Base-by-base conservation (phyloP, 2,888 invertebrate species). In the Coremacera marginata region DNA sequence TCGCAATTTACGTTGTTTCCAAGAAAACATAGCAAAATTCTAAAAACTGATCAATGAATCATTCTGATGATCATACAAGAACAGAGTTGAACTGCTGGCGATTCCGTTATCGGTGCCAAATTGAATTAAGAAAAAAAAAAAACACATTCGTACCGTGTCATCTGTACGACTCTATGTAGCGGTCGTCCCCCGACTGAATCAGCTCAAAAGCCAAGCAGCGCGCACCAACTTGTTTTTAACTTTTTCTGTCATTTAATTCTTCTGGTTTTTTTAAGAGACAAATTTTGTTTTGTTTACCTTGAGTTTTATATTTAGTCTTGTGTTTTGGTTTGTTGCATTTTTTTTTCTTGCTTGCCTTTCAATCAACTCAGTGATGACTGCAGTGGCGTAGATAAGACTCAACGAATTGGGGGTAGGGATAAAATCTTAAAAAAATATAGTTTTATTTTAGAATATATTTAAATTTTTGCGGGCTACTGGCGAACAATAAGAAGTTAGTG, bases 281-380 rank as follows among this genome's bases (percentile, higher is more conserved):
- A 51, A 27, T 22, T 37, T 37, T 31, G 37, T 71, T 76, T 74
- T 80, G 75, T 80, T 80, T 78, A 78, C 80, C 77, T 80, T 80
- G 78, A 74, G 55, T 75, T 72, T 80, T 80, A 77, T 80, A 78
- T 80, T 77, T 78, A 70, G 51, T 34, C 27, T 34, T 55, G 37
- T 74, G 65, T 55, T 49, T 74, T 25, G 34, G 63, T 52, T 62
- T 34, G 44, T 55, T 57, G 19, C 70, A 51, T 51, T 44, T 70
- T 14, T n/a, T 11, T 14, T 27, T 49, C 19, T 37, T 57, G 34
- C 5, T 14, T 31, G 55, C n/a, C 7, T 62, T 25, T 37, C 37
- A 37, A 37, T 37, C 37, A 8, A 11, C 27, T 31, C 9, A 31
- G 57, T 16, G 31, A n/a, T n/a, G n/a, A n/a, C n/a, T n/a, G n/a